Evolutionary conservation across 2,113 vertebrate species (phyloP).

Genomic region (Callopanchax toddi): DNA sequence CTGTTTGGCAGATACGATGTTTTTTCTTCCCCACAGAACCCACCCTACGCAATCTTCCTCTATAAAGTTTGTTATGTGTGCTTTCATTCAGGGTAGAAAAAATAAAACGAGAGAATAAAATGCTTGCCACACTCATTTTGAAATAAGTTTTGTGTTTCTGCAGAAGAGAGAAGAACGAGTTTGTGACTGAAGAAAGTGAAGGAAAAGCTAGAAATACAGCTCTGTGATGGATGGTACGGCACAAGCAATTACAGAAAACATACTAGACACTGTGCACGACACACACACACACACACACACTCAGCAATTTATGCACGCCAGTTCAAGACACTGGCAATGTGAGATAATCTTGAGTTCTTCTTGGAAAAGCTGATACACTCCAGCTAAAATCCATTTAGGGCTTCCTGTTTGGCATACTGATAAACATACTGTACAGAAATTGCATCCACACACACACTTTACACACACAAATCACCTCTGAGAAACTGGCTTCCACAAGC

Average conservation of each 20-base stretch:
- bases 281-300: slow-evolving; percentile 20
- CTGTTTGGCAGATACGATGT: slow-evolving; percentile 66
- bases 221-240: slow-evolving; percentile 57
- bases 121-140: slow-evolving; percentile 57
- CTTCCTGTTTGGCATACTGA: slow-evolving; percentile 41
- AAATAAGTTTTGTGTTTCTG: slow-evolving; percentile 27
- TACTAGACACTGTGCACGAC: slow-evolving; percentile 26
- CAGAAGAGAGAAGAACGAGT: slow-evolving; percentile 54
- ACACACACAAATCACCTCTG: slow-evolving; percentile 13
- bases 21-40: slow-evolving; percentile 38
- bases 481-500: slow-evolving; percentile 36
- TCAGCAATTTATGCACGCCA: slow-evolving; percentile 33
- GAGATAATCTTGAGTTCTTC: slow-evolving; percentile 55
- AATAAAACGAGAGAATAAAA: slow-evolving; percentile 14
- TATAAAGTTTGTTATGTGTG: slow-evolving; percentile 68
- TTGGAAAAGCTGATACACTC: slow-evolving; percentile 32
- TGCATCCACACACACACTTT: slow-evolving; percentile 13
- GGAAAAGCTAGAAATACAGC: slow-evolving; percentile 43
- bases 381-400: slow-evolving; percentile 51
- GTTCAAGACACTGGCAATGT: slow-evolving; percentile 22
- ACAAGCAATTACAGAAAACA: slow-evolving; percentile 61
- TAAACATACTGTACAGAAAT: slow-evolving; percentile 39
- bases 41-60: slow-evolving; percentile 55
- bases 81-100: slow-evolving; percentile 38
- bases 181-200: slow-evolving; percentile 49